Conservation (phyloP, 2,888 invertebrate species). For the Pomacea canaliculata region DNA sequence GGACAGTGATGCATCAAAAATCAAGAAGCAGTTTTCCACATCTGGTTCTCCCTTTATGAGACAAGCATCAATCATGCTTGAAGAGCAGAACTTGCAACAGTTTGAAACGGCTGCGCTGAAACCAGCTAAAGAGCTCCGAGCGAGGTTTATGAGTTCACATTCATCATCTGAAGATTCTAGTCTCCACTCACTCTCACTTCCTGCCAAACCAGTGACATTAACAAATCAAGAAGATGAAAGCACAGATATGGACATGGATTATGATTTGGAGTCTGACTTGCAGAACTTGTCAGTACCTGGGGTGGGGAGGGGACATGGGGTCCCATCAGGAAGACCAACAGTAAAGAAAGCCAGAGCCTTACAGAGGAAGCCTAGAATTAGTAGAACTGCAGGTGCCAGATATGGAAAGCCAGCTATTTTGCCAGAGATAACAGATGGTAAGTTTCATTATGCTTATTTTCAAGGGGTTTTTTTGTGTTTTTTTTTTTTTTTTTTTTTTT, state of each 20-base stretch:
- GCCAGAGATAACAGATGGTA: slow-evolving; percentile 5
- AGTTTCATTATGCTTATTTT: not conserved
- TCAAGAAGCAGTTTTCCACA: not conserved
- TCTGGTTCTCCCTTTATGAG: not conserved
- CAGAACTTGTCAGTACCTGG: slow-evolving; percentile 35
- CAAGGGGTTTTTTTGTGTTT: not conserved
- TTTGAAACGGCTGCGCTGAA: not conserved
- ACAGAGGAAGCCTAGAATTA: slow-evolving; percentile 11
- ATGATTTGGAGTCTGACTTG: slow-evolving; percentile 37
- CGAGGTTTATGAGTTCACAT: not conserved
- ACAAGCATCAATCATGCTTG: slow-evolving; percentile 3
- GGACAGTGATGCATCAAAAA: not conserved
- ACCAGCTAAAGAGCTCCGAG: slow-evolving; percentile 1
- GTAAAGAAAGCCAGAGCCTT: slow-evolving; percentile 10
- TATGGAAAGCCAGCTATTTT: not conserved
- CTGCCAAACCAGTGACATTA: not conserved
- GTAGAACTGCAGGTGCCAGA: not conserved
- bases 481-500: not conserved
- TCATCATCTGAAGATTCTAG: slow-evolving; percentile 24
- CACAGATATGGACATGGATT: slow-evolving; percentile 35
- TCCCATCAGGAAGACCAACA: not conserved
- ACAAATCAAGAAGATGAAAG: slow-evolving; percentile 26
- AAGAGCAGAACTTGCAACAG: slow-evolving; percentile 6
- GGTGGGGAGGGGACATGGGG: slow-evolving; percentile 9
- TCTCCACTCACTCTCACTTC: not conserved